Evolutionary conservation across 2,888 invertebrate genomes (phyloP).

Genomic region (Acanthosepion pharaonis): DNA sequence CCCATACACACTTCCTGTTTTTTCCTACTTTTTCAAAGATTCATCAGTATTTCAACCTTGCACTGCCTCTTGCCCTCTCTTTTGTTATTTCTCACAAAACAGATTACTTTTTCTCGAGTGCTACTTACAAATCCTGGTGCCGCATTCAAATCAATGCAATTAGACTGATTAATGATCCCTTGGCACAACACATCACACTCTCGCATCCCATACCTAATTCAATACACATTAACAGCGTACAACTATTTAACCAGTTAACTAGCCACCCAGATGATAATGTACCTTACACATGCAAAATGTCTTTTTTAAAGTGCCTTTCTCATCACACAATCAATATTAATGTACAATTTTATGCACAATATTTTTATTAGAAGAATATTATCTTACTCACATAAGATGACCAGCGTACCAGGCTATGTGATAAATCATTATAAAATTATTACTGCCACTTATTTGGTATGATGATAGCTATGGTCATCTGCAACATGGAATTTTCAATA

Average conservation of each 20-base stretch:
- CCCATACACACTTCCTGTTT: not conserved
- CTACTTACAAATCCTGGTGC: not conserved
- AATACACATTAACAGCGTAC: slow-evolving; percentile 17
- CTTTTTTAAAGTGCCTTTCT: not conserved
- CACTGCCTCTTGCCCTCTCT: not conserved
- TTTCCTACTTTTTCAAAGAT: not conserved
- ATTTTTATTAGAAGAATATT: not conserved
- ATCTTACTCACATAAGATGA: not conserved
- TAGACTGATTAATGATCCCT: slow-evolving; percentile 22
- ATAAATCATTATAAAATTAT: not conserved
- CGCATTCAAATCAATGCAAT: slow-evolving; percentile 23
- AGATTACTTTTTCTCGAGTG: not conserved
- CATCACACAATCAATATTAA: not conserved
- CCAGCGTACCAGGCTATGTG: not conserved
- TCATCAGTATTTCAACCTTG: not conserved
- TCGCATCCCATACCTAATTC: not conserved
- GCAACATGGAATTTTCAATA: too few species aligned
- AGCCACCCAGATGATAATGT: not conserved
- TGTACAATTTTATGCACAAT: not conserved
- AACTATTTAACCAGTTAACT: not conserved
- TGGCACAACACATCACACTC: not conserved
- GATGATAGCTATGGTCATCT: too few species aligned
- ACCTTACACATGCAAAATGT: not conserved
- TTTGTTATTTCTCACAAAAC: not conserved
- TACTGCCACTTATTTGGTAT: too few species aligned